Evolutionary conservation across 92 coral and sea anemone genomes (phyloP), one percentile per base, ranked within the genome.

Genomic region (Phenganax subtilis): DNA sequence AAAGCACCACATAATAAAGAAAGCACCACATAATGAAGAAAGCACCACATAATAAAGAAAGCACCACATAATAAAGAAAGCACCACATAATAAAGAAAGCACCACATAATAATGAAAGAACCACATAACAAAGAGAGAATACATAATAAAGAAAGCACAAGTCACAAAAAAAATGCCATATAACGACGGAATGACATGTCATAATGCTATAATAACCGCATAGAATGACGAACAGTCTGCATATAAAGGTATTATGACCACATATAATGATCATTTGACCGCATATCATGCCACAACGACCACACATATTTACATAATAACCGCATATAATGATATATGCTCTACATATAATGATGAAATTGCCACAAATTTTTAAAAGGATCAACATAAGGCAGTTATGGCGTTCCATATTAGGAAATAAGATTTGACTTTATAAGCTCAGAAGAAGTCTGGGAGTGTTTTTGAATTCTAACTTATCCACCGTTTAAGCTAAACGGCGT

Each of bases 81-180:
- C 65, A 59, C 65, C 65, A 59, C 65, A 59, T 10, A 59, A 59
- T 27, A 27, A 59, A 59, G 8, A 4, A 59, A 59, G 65, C 65
- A 59, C 65, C 65, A 59, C 52, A 54, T 29, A 71, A 59, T 27
- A 27, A 59, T 12, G 8, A 59, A 59, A 71, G 76, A 55, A 71
- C 76, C 76, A 44, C 76, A 30, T 29, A 71, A 71, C 55, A 57
- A 71, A 71, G 54, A 9, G 51, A 71, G 76, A 71, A 55, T 14
- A 71, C 76, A 71, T 56, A 55, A 71, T 56, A 71, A 28, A 14
- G 20, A 68, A 30, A 30, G 29, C 65, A 4, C 17, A 59, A 59
- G 8, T 16, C 12, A 9, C 14, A 59, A 59, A 59, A 59, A 59
- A 5, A 59, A 59, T 0, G 17, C 31, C 31, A 14, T n/a, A 71